phyloP scores from a whole-genome alignment of 2,113 vertebrate species.

The Thunnus maccoyii region DNA sequence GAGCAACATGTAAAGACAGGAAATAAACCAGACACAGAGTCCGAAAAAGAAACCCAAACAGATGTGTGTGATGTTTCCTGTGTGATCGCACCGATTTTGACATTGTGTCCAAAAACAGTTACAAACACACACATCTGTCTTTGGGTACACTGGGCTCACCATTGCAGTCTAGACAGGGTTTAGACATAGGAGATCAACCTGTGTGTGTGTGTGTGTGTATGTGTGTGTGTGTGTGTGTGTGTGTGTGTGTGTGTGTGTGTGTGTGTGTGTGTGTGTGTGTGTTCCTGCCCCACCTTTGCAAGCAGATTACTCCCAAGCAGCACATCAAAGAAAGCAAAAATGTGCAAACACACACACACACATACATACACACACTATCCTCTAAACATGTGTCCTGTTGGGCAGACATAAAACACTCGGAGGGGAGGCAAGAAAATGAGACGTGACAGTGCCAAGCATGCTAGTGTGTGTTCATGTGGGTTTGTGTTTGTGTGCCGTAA shows the following conservation, averaged over 20 bases:
- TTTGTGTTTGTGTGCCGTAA: slow-evolving; percentile 6
- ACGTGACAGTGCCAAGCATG: slow-evolving; percentile 11
- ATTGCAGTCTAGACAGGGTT: slow-evolving; percentile 54
- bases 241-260: slow-evolving; percentile 31
- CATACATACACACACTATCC: neutral
- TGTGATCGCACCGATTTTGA: neutral
- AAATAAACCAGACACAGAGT: neutral
- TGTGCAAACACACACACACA: slow-evolving; percentile 28
- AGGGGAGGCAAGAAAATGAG: slow-evolving; percentile 43
- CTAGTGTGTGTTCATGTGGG: slow-evolving; percentile 13
- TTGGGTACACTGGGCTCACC: slow-evolving; percentile 7
- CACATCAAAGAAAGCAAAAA: slow-evolving; percentile 68
- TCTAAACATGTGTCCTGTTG: slow-evolving; percentile 47
- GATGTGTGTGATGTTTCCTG: slow-evolving; percentile 1
- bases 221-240: slow-evolving; percentile 29
- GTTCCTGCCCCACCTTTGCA: slow-evolving; percentile 37
- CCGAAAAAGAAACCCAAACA: neutral
- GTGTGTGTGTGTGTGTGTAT: neutral
- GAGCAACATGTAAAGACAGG: slow-evolving; percentile 16
- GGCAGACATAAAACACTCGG: slow-evolving; percentile 51
- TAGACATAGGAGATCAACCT: slow-evolving; percentile 29
- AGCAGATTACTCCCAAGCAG: slow-evolving; percentile 49
- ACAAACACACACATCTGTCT: slow-evolving; percentile 11
- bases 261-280: slow-evolving; percentile 30
- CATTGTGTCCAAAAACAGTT: neutral